Evolutionary conservation across 1,140 invertebrate genomes (phyloP).

Genomic region (Lycorma delicatula): DNA sequence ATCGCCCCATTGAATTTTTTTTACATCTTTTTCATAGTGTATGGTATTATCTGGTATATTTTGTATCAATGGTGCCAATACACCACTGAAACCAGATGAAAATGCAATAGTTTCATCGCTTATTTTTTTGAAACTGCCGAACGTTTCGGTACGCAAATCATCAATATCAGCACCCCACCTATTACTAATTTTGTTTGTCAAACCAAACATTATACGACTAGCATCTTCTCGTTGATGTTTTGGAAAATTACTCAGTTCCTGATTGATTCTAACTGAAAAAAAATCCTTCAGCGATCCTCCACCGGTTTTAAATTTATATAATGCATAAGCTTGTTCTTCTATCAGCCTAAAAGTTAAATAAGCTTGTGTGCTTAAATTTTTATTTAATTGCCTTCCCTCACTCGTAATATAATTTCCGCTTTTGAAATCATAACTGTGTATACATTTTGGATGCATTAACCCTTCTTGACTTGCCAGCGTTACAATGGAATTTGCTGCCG

Average conservation of each 20-base stretch:
- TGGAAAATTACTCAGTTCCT: slow-evolving; percentile 9
- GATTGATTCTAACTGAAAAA: slow-evolving; percentile 2
- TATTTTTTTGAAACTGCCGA: slow-evolving; percentile 52
- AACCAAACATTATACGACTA: neutral
- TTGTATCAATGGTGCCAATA: slow-evolving; percentile 51
- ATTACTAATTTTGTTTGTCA: slow-evolving; percentile 11
- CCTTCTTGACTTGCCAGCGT: slow-evolving; percentile 55
- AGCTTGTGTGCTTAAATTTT: no score
- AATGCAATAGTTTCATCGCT: slow-evolving; percentile 54
- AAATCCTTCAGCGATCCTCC: slow-evolving; percentile 10
- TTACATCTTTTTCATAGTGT: slow-evolving; percentile 45
- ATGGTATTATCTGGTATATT: slow-evolving; percentile 49
- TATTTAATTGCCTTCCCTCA: no score
- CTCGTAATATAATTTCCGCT: slow-evolving; percentile 27
- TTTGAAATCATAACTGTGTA: slow-evolving; percentile 41
- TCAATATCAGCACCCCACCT: slow-evolving; percentile 18
- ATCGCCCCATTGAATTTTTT: slow-evolving; percentile 47
- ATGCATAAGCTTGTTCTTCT: no score
- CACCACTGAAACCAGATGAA: slow-evolving; percentile 54
- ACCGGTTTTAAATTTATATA: no score
- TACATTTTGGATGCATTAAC: slow-evolving; percentile 41
- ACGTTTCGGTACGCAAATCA: slow-evolving; percentile 3
- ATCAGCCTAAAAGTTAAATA: no score
- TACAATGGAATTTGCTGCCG: slow-evolving; percentile 51
- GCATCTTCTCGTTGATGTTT: slow-evolving; percentile 6